Evolutionary conservation across 2,888 invertebrate species (phyloP), one percentile per base, ranked within the genome.

Genomic region (Opisthograptis luteolata): DNA sequence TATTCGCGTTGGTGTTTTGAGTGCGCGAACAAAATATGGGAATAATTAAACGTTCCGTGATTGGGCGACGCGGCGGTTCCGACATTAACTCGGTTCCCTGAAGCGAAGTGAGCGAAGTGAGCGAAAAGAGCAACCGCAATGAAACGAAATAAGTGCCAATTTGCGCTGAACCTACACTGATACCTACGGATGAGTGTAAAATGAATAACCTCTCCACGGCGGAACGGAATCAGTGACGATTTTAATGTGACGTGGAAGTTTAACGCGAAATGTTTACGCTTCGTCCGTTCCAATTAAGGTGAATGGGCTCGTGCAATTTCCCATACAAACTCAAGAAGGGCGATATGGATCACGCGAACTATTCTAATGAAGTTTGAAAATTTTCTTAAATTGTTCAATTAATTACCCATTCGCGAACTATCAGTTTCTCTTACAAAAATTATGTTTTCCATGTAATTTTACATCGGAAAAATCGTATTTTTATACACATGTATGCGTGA

Each of bases 141-240:
- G 44, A 20, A 45, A 44, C 50, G 50, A 40, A 51, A 45, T 40
- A 45, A 51, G 44, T 40, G 50, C 32, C 44, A 45, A 51, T 51
- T 45, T 51, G 40, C 24, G 13, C 35, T 10, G 32, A 50, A 28
- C 49, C 44, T 39, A 50, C 40, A 40, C 35, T n/a, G n/a, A n/a
- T n/a, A n/a, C n/a, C n/a, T n/a, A n/a, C n/a, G n/a, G n/a, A n/a
- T n/a, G n/a, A 51, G 45, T 36, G 50, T 44, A 35, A 34, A 44
- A 36, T 51, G 28, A 44, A 35, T 40, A 51, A 45, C 32, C 40
- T 50, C 32, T 39, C 31, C 22, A 30, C 31, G 6, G 6, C 10
- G 4, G 20, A 43, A 43, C 43, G 32, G 34, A 49, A 34, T 43
- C 41, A 30, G 27, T 22, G 43, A 49, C 42, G 43, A 49, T 22